phyloP scores from a whole-genome alignment of 2,888 invertebrate species.

The Ennomos fuscantarius region DNA sequence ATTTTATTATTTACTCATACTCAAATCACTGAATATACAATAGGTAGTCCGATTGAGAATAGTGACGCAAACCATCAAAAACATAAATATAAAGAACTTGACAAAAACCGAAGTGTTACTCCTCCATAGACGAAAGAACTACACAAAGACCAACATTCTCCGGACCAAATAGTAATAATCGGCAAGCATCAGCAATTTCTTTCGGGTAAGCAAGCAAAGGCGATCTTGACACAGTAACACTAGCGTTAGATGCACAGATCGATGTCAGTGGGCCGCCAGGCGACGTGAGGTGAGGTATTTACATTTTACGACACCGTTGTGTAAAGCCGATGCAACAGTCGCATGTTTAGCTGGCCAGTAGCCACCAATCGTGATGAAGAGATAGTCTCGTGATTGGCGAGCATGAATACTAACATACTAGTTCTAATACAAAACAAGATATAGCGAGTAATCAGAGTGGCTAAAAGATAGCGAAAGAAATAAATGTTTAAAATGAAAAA shows the following conservation, averaged over 20 bases:
- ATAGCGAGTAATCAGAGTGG: too few species aligned
- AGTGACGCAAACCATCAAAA: too few species aligned
- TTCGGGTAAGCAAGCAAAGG: constrained; percentile 50
- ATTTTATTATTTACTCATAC: too few species aligned
- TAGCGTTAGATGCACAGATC: constrained; percentile 44
- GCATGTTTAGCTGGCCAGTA: constrained; percentile 29
- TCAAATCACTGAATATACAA: too few species aligned
- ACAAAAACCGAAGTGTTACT: too few species aligned
- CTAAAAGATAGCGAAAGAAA: too few species aligned
- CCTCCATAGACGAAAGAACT: neutral
- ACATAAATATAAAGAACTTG: too few species aligned
- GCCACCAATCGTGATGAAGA: neutral
- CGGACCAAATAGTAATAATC: too few species aligned
- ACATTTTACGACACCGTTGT: constrained; percentile 51
- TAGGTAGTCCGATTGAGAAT: too few species aligned
- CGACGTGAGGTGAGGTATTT: constrained; percentile 49
- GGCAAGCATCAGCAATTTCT: constrained; percentile 14
- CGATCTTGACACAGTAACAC: constrained; percentile 64
- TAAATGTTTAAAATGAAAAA: too few species aligned
- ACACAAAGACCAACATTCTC: neutral
- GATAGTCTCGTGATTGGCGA: constrained; percentile 12
- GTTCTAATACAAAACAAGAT: too few species aligned
- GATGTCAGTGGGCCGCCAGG: constrained; percentile 58
- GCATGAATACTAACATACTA: constrained; percentile 1
- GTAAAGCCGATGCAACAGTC: constrained; percentile 43